These are phyloP conservation scores for Meloidogyne floridensis DNA, from an alignment of 1,140 invertebrate genomes.

Conservation along the genomic window DNA sequence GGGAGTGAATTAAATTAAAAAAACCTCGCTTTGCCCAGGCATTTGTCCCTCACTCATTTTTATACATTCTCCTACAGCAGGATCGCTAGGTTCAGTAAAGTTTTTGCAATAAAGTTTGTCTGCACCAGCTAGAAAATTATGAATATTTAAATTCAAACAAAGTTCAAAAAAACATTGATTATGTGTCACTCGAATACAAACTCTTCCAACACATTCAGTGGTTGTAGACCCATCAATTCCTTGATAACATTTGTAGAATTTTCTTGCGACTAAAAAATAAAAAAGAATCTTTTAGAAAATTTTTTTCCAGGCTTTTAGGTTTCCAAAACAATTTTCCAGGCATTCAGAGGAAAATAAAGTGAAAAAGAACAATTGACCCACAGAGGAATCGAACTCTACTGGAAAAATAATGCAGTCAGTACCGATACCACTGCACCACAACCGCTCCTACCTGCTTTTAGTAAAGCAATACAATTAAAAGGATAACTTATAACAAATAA, in stretches of 20 bases:
- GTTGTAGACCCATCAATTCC: neutral
- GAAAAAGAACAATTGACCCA: neutral
- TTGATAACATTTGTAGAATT: conserved; percentile 26
- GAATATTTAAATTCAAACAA: neutral
- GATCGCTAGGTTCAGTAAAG: conserved; percentile 5
- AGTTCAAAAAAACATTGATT: conserved; percentile 11
- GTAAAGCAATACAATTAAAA: no score
- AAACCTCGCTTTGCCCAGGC: conserved; percentile 26
- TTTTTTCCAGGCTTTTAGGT: no score
- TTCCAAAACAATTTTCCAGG: neutral
- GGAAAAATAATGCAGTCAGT: no score
- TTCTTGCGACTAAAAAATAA: neutral
- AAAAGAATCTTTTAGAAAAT: neutral
- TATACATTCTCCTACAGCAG: conserved; percentile 11
- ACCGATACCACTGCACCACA: no score
- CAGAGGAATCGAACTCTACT: no score
- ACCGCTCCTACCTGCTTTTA: no score
- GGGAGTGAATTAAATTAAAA: no score
- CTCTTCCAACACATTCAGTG: conserved; percentile 13
- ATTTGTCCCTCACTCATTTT: conserved; percentile 9
- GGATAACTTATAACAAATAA: no score
- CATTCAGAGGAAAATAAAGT: neutral
- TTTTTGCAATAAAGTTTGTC: conserved; percentile 21
- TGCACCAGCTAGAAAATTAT: conserved; percentile 8
- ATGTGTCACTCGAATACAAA: conserved; percentile 14